Evolutionary conservation across 1,140 invertebrate genomes (phyloP), one percentile per base, ranked within the genome.

Genomic region (Wiebesia pumilae): DNA sequence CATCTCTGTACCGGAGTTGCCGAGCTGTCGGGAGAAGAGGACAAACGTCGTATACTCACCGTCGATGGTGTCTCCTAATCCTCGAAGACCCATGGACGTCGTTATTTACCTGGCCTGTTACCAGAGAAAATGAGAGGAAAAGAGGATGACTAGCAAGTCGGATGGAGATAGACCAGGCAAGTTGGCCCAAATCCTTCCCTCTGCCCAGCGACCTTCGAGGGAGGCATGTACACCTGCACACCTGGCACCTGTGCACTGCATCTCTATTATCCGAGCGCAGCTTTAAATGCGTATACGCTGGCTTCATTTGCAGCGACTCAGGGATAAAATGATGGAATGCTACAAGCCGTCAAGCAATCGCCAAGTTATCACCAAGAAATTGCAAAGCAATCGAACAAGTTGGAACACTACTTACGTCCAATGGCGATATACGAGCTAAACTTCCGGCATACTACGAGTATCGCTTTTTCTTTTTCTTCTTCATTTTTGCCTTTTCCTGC

Each of bases 61-160:
- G 12, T 10, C 4, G 27, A n/a, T 19, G 35, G 24, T 65, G 73
- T 84, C 54, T 62, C 43, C 62, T 79, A 85, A 85, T 85, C 83
- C 77, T 24, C 73, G 58, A n/a, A 40, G n/a, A 75, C 69, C 81
- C 35, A 47, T 27, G 62, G 21, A 14, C 14, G 38, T 85, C 24
- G 10, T 85, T 85, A 85, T 54, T 79, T 85, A 80, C 83, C 83
- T 85, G 77, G 73, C 73, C 73, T 47, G 78, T 84, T 84, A 77
- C 27, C 35, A 33, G 21, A 58, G 43, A 30, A 14, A 54, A 65
- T 54, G 21, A 65, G 30, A 21, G 43, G 16, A 24, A 27, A n/a
- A 51, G 33, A 65, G 35, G 58, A 69, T 40, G 40, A 47, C 35
- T 6, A 16, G 24, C 62, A 47, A 81, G 62, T 69, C 65, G 27